Percentiles rank a stretch among this genome's conserved stretches.
Evolutionary conservation across 2,113 vertebrate genomes (phyloP).

Genomic region (Elanus axillaris): DNA sequence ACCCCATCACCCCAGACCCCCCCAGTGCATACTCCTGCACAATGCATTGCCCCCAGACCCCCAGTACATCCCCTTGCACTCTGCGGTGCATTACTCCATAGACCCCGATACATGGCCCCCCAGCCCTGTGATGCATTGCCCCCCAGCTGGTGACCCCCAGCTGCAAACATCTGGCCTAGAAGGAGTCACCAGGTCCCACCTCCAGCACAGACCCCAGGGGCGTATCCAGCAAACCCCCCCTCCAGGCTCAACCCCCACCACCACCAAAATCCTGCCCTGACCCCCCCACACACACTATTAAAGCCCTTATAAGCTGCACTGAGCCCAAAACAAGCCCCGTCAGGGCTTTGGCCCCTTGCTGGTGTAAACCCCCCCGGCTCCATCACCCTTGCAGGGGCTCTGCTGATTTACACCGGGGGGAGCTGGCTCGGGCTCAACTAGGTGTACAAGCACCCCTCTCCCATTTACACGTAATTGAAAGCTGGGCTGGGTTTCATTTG

Average conservation of each 20-base stretch:
- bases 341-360: neutral
- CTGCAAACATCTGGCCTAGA: neutral
- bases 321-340: neutral
- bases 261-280: neutral
- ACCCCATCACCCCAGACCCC: neutral
- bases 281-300: too few species aligned
- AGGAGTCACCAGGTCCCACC: neutral
- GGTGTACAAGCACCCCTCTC: neutral
- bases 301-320: neutral
- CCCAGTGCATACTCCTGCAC: too few species aligned
- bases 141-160: neutral
- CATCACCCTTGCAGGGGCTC: neutral
- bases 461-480: neutral
- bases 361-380: neutral
- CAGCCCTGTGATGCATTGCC: neutral
- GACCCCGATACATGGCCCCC: neutral
- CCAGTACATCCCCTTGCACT: neutral
- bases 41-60: neutral
- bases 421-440: neutral
- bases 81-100: neutral
- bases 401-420: neutral
- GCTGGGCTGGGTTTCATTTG: neutral
- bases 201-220: neutral
- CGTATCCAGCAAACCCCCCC: neutral
- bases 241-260: neutral